Evolutionary conservation across 2,113 vertebrate genomes (phyloP), one percentile per base, ranked within the genome.

Genomic region (Paradoxurus hermaphroditus): DNA sequence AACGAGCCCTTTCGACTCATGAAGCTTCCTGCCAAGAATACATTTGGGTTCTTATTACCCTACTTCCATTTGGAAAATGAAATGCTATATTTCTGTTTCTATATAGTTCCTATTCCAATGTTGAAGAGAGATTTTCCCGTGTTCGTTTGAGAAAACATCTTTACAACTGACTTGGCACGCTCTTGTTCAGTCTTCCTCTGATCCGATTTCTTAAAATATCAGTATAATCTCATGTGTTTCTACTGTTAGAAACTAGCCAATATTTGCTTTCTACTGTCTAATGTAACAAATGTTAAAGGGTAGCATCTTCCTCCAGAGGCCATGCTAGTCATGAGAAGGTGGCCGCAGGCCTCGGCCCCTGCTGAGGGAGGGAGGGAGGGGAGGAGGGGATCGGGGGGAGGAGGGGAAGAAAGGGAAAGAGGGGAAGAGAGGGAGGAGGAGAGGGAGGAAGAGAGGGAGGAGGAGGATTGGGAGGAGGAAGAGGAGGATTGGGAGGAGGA

Each of bases 231-330:
- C 16, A 6, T 19, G 13, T 25, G 23, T 34, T 39, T 79, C 62
- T 31, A n/a, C 21, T 27, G 18, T 21, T 44, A 39, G 73, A 62
- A 81, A 56, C 1, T 49, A 36, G 62, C 16, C 25, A 5, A 53
- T 18, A 25, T 25, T 72, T 0, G 14, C 36, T 70, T 83, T 41
- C 77, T 75, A 41, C 19, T 14, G 18, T 39, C 29, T 39, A 44
- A 62, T n/a, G 4, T 1, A 14, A 53, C 53, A 18, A 49, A 81
- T 3, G 18, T 18, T 8, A 53, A 44, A 10, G 56, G 73, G 9
- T 0, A 51, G 59, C 15, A 15, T 16, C 13, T 34, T 41, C 36
- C 7, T 46, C 3, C 0, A 19, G 3, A 65, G 25, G n/a, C 1
- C 5, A 34, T 4, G 18, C 7, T 11, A 29, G 70, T 4, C 27